Base-by-base conservation (phyloP, 2,888 invertebrate species). In the Drosophila siamana region DNA sequence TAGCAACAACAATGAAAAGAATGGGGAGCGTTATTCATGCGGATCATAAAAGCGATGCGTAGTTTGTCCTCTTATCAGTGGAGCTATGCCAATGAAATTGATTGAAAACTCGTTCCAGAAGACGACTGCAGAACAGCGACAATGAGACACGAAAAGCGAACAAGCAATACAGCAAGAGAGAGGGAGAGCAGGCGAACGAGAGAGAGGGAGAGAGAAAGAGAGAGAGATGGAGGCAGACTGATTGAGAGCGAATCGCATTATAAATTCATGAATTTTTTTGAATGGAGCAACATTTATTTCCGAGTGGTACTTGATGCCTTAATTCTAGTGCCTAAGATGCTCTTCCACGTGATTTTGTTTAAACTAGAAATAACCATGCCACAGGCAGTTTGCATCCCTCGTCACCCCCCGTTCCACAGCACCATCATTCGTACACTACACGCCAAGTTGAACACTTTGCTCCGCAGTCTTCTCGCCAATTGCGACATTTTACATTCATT, bases 361-460 rank as follows among this genome's bases (percentile, higher is more conserved):
- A 60, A 82, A 85, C 82, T 71, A 69, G 85, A 66, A 68, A 77
- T 60, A 82, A 73, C 73, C 75, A 68, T 60, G 64, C 47, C 60
- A 26, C 22, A 63, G 50, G 62, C 70, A 68, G 67, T 69, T 70
- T 41, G 3, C 2, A 22, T n/a, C 24, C 9, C 30, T 7, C 0
- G n/a, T 33, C 8, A 2, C 11, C 7, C 4, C 7, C 6, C 2
- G 1, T 1, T 13, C 5, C 41, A 26, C 19, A 19, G 19, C 19
- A 3, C 19, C 19, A 19, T 36, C 9, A 22, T 4, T 33, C 0
- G 8, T 4, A 4, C 9, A 43, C 16, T 38, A 26, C 4, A 5
- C 26, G 26, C 28, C 30, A 6, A 5, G 26, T 7, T 26, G 6
- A 26, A 26, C 26, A 7, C 11, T 19, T 47, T 24, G 9, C 46